Conservation (phyloP, 1,140 invertebrate species). For the Apis cerana region DNA sequence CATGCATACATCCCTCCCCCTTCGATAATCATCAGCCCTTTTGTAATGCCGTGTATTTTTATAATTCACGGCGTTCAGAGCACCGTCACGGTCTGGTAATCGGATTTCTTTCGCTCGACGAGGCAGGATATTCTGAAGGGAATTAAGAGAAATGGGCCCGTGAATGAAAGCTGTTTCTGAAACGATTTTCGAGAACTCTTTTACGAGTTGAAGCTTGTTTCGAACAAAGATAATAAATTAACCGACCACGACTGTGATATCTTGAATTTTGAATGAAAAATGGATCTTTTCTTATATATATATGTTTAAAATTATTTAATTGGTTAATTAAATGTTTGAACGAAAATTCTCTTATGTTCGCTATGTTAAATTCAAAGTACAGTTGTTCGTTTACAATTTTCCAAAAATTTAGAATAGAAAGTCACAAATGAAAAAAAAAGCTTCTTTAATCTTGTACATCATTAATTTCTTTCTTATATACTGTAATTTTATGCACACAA, state of each 20-base stretch:
- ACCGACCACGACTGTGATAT: not conserved
- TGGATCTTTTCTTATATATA: not conserved
- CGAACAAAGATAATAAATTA: conserved; percentile 1
- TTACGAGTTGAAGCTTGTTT: not conserved
- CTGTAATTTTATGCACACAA: too few species aligned
- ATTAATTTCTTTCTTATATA: too few species aligned
- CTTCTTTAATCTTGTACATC: too few species aligned
- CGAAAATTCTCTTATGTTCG: too few species aligned
- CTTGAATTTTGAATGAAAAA: not conserved
- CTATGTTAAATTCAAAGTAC: too few species aligned
- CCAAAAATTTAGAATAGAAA: too few species aligned
- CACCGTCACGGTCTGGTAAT: conserved; percentile 21
- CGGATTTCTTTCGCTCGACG: conserved; percentile 36
- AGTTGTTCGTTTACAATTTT: too few species aligned
- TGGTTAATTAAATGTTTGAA: too few species aligned
- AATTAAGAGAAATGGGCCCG: conserved; percentile 4
- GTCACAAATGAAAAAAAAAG: too few species aligned
- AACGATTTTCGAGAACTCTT: conserved; percentile 5
- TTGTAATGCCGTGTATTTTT: conserved; percentile 47
- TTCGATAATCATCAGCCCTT: conserved; percentile 30
- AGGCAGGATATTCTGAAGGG: conserved; percentile 25
- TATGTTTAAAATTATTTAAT: not conserved
- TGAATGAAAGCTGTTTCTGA: conserved; percentile 19
- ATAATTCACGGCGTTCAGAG: conserved; percentile 33
- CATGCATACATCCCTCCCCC: too few species aligned